These are phyloP conservation scores for Semnornis frantzii DNA, from an alignment of 2,113 vertebrate species.

Conservation along the genomic window DNA sequence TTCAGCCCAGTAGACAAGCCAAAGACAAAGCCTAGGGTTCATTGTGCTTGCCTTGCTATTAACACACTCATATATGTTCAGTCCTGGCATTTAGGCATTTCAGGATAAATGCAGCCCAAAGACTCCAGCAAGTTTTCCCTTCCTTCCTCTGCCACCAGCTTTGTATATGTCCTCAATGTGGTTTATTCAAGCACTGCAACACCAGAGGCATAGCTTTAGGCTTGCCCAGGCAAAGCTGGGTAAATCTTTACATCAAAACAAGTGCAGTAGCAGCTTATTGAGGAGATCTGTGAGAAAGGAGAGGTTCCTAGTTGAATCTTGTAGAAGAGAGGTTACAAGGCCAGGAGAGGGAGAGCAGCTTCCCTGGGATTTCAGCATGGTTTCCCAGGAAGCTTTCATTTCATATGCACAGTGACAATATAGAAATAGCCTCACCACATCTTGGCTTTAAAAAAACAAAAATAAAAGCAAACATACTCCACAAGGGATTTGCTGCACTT, in stretches of 20 bases:
- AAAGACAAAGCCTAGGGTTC: background rate
- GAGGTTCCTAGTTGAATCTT: background rate
- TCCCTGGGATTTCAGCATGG: background rate
- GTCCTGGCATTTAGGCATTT: background rate
- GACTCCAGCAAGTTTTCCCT: background rate
- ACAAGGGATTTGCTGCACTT: background rate
- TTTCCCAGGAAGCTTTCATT: background rate
- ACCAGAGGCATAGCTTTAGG: background rate
- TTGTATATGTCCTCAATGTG: background rate
- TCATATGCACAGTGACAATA: background rate
- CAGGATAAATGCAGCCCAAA: background rate
- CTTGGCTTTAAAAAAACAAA: background rate
- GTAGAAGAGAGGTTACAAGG: background rate
- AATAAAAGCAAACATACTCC: background rate
- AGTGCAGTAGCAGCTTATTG: background rate
- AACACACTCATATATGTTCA: background rate
- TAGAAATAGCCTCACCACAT: background rate
- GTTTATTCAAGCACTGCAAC: background rate
- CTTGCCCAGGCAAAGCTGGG: background rate
- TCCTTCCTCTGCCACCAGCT: background rate
- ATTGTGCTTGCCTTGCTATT: background rate
- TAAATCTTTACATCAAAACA: background rate
- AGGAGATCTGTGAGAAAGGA: background rate
- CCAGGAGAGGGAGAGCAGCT: background rate
- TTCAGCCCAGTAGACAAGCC: background rate